Base-by-base conservation (phyloP, 2,888 invertebrate genomes). In the Altica lythri region DNA sequence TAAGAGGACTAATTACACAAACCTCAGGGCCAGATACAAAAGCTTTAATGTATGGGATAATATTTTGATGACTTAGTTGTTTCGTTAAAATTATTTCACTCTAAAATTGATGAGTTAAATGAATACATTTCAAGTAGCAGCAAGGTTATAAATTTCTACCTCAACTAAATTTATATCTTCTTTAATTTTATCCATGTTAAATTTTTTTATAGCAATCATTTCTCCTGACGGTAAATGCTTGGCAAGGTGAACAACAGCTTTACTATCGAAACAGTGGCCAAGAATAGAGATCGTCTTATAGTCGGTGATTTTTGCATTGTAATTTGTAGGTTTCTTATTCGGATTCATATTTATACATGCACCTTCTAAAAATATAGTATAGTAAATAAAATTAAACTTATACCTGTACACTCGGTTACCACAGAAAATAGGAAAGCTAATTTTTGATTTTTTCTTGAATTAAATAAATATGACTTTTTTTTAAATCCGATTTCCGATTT, bases 1-100 rank as follows among this genome's bases (percentile, higher is more conserved):
- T 90, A 6, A 92, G 79, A 0, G 93, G 93, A 62, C 88, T 86
- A 10, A 93, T 83, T 4, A 90, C 83, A 75, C 87, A 90, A 22
- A 95, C 79, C 72, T 91, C 88, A 32, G 83, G 82, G n/a, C 86
- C 86, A 52, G 83, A 81, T 1, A 92, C 88, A 76, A 93, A 94
- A 2, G 89, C 84, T 22, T 86, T 85, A 61, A 86, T 77, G 71
- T 88, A 88, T 17, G 86, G 85, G 34, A 92, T 79, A 47, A 95
- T 83, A 74, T 92, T 90, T 2, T 84, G 82, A 76, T 94, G 93
- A 60, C 86, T 84, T 12, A 94, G 78, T 70, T 90, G 89, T 59
- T 86, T 83, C 57, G 88, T 87, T 50, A 88, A 81, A 42, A 86
- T 78, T 53, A 94, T 86, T 77, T 95, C 94, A 76, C 88, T 83